These are phyloP conservation scores for Oscheius sp. DNA, from an alignment of 2,888 invertebrate species.

Conservation along the genomic window DNA sequence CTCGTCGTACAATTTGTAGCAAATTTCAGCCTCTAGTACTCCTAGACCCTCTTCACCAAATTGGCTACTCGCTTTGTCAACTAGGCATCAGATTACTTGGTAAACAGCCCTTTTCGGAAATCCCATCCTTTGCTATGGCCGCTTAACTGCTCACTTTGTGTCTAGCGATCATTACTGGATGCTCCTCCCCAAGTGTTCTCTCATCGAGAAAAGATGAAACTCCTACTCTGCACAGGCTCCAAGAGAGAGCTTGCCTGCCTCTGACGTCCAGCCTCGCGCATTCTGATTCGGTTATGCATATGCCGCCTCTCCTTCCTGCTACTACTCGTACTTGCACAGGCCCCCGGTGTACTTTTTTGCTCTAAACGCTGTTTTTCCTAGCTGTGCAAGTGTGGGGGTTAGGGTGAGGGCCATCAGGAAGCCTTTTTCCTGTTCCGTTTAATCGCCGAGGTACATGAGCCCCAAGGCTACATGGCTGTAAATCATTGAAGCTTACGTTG, in stretches of 20 bases:
- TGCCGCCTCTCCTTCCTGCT: constrained; percentile 37
- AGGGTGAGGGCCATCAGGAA: not conserved
- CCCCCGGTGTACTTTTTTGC: not conserved
- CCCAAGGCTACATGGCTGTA: constrained; percentile 4
- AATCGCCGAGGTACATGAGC: not conserved
- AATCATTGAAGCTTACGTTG: constrained; percentile 20
- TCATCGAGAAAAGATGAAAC: too few species aligned
- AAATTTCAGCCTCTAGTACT: too few species aligned
- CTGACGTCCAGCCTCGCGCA: constrained; percentile 24
- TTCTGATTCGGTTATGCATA: constrained; percentile 41
- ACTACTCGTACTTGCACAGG: constrained; percentile 33
- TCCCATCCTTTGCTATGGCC: constrained; percentile 27
- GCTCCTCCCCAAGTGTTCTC: not conserved
- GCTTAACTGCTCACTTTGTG: constrained; percentile 21
- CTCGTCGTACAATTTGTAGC: too few species aligned
- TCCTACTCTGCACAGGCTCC: too few species aligned
- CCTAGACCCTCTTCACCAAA: constrained; percentile 4
- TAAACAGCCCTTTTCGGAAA: constrained; percentile 36
- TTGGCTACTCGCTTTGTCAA: constrained; percentile 34
- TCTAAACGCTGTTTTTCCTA: not conserved
- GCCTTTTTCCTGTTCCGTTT: constrained; percentile 4
- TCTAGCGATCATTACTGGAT: constrained; percentile 13
- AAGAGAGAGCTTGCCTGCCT: not conserved
- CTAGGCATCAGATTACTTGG: constrained; percentile 29
- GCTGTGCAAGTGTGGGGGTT: too few species aligned